Conservation (phyloP, 1,140 invertebrate species). For the honey bee (Apis mellifera) region DNA sequence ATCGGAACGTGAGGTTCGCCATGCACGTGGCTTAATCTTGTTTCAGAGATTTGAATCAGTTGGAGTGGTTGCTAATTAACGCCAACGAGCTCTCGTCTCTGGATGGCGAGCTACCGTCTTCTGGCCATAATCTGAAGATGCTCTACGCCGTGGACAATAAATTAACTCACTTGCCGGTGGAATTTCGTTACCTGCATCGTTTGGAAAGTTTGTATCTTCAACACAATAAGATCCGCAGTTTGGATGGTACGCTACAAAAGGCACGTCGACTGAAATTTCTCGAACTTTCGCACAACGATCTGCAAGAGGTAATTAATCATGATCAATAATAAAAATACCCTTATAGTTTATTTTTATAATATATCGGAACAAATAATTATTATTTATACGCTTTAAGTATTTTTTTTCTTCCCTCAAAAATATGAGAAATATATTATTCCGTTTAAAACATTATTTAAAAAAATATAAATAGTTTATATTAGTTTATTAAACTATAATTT, state of each 20-base stretch:
- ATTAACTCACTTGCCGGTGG: constrained; percentile 85
- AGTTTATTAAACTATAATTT: constrained; percentile 16
- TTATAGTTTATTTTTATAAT: no score
- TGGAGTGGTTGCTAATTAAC: constrained; percentile 90
- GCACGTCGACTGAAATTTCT: constrained; percentile 85
- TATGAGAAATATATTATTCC: background rate
- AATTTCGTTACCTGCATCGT: constrained; percentile 85
- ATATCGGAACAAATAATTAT: no score
- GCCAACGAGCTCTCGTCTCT: constrained; percentile 87
- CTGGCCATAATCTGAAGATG: constrained; percentile 85
- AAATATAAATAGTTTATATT: background rate
- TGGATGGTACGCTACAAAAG: constrained; percentile 87
- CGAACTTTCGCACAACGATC: constrained; percentile 87
- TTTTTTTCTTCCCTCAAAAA: background rate
- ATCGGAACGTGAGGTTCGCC: background rate
- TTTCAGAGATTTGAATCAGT: constrained; percentile 84
- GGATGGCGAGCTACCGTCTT: constrained; percentile 87
- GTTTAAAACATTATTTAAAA: background rate
- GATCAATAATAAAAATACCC: background rate
- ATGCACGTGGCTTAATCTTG: constrained; percentile 36
- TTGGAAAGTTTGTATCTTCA: constrained; percentile 87
- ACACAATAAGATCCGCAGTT: constrained; percentile 85
- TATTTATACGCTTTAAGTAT: background rate
- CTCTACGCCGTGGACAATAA: constrained; percentile 88
- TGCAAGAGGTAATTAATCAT: constrained; percentile 84